Percentiles rank a stretch among this genome's conserved stretches.
Evolutionary conservation across 2,888 invertebrate genomes (phyloP).

Genomic region (Hipparchia sbordonii): DNA sequence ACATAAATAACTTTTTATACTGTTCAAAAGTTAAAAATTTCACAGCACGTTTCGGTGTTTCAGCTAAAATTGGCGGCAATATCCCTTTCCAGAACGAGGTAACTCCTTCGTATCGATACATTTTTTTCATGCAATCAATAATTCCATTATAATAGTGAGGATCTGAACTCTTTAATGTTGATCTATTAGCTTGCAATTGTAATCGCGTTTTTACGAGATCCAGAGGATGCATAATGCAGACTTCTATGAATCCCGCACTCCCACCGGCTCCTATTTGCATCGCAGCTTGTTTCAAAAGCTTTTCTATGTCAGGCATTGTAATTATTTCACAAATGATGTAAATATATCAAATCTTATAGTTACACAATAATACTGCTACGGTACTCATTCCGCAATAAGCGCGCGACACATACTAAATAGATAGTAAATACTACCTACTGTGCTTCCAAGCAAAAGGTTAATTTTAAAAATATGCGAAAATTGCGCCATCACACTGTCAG

Average conservation of each 20-base stretch:
- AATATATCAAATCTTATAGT: conserved; percentile 24
- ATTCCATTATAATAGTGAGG: conserved; percentile 89
- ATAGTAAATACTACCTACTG: not conserved
- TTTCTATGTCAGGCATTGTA: conserved; percentile 70
- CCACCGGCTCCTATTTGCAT: conserved; percentile 95
- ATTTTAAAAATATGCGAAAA: conserved; percentile 45
- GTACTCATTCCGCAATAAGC: conserved; percentile 33
- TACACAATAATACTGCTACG: conserved; percentile 33
- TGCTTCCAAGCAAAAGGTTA: conserved; percentile 28
- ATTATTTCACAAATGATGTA: conserved; percentile 21
- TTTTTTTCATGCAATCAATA: conserved; percentile 93
- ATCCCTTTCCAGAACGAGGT: conserved; percentile 96
- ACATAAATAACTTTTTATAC: conserved; percentile 92
- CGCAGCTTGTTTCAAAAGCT: conserved; percentile 85
- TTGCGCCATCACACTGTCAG: conserved; percentile 40
- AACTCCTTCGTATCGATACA: conserved; percentile 92
- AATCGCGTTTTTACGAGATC: conserved; percentile 95
- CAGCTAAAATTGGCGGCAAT: conserved; percentile 95
- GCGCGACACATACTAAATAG: conserved; percentile 27
- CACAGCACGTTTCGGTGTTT: conserved; percentile 96
- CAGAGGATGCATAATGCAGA: conserved; percentile 97
- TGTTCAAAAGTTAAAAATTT: conserved; percentile 98
- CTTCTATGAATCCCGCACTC: conserved; percentile 96
- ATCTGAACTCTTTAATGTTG: conserved; percentile 60
- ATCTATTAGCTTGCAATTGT: conserved; percentile 65